These are phyloP conservation scores for Morpho deidamia DNA, from an alignment of 2,888 invertebrate genomes.

Conservation along the genomic window DNA sequence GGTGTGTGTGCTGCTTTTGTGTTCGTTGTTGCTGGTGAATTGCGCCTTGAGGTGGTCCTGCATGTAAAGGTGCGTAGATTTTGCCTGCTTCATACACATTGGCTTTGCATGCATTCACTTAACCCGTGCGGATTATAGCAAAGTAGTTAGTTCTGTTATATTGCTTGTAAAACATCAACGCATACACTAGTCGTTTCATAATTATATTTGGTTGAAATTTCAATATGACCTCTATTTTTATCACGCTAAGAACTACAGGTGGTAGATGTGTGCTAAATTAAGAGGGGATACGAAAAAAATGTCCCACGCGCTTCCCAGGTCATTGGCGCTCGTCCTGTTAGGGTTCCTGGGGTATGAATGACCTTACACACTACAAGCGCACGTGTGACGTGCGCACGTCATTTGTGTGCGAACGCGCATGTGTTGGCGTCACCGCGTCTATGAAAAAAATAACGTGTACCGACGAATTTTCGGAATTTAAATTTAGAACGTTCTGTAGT, in stretches of 20 bases:
- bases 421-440: slow-evolving; percentile 29
- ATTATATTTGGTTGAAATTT: not conserved
- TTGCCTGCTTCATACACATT: no score
- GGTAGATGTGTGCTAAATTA: slow-evolving; percentile 1
- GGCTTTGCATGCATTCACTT: no score
- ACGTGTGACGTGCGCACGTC: slow-evolving; percentile 5
- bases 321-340: slow-evolving; percentile 34
- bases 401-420: not conserved
- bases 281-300: slow-evolving; percentile 20
- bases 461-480: not conserved
- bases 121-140: no score
- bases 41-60: no score
- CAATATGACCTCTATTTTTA: slow-evolving; percentile 4
- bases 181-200: no score
- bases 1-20: no score
- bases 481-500: not conserved
- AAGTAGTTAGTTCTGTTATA: no score
- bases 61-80: no score
- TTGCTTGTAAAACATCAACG: no score
- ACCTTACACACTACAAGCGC: slow-evolving; percentile 27
- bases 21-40: no score
- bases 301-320: slow-evolving; percentile 28
- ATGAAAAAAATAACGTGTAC: slow-evolving; percentile 3
- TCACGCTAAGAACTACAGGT: slow-evolving; percentile 6
- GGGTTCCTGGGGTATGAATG: slow-evolving; percentile 39